These are phyloP conservation scores for Leptinotarsa lineolata DNA, from an alignment of 1,140 invertebrate species.

Conservation along the genomic window DNA sequence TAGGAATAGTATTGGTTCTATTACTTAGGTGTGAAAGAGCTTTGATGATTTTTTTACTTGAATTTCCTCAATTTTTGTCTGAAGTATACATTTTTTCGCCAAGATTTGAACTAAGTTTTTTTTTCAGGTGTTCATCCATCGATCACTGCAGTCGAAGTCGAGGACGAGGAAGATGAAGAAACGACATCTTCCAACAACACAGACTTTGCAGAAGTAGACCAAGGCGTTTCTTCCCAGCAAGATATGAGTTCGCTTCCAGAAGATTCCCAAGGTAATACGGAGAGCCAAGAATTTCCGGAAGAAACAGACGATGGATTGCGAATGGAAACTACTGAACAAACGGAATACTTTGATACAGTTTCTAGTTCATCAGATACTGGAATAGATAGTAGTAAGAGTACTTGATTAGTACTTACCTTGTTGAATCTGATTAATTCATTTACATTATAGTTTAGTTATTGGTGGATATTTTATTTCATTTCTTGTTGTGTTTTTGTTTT, in stretches of 20 bases:
- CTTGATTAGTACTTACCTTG: background rate
- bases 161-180: conserved; percentile 44
- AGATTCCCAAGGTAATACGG: conserved; percentile 22
- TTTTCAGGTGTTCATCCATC: conserved; percentile 52
- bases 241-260: conserved; percentile 38
- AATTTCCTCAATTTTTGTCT: too few relatives aligned
- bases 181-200: conserved; percentile 39
- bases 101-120: background rate
- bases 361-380: conserved; percentile 9
- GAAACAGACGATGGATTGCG: background rate
- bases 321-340: background rate
- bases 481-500: background rate
- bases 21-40: too few relatives aligned
- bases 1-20: too few relatives aligned
- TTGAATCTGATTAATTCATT: background rate
- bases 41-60: too few relatives aligned
- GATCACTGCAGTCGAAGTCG: conserved; percentile 46
- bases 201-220: conserved; percentile 38
- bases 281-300: background rate
- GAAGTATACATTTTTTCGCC: background rate
- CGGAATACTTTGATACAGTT: background rate
- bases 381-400: background rate
- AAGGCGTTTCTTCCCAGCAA: conserved; percentile 29
- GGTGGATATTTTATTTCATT: background rate
- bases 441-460: background rate